These are phyloP conservation scores for Coecobrya sp. DNA, from an alignment of 2,888 invertebrate species.

Conservation along the genomic window DNA sequence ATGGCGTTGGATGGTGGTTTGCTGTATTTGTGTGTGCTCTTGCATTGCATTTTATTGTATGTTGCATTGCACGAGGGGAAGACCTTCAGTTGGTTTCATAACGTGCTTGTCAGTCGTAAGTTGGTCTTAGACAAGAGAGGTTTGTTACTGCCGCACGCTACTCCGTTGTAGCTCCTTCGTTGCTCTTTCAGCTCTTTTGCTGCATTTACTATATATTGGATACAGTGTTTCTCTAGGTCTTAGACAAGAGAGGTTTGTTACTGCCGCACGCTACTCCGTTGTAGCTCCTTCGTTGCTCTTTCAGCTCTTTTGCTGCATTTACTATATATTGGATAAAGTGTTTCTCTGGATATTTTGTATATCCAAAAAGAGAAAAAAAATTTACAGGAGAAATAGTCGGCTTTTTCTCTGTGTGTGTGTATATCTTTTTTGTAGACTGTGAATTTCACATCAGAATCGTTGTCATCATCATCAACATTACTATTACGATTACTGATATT, in stretches of 20 bases:
- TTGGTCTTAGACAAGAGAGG: conserved; percentile 73
- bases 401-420: conserved; percentile 20
- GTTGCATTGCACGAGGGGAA: conserved; percentile 44
- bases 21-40: conserved; percentile 24
- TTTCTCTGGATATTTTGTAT: conserved; percentile 45
- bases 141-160: conserved; percentile 46
- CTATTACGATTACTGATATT: conserved; percentile 71
- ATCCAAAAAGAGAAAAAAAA: not conserved
- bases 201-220: not conserved
- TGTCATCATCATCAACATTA: conserved; percentile 73
- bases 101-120: conserved; percentile 70
- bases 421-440: conserved; percentile 41
- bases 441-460: conserved; percentile 68
- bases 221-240: conserved; percentile 53
- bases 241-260: conserved; percentile 70
- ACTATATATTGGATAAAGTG: not conserved
- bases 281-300: not conserved
- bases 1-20: conserved; percentile 31
- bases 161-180: conserved; percentile 26
- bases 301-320: not conserved
- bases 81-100: conserved; percentile 70
- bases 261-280: conserved; percentile 42
- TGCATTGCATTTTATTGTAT: conserved; percentile 57
- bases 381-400: conserved; percentile 5
- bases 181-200: not conserved